Base-by-base conservation (phyloP, 1,140 invertebrate species). In the Trichonephila clavipes region DNA sequence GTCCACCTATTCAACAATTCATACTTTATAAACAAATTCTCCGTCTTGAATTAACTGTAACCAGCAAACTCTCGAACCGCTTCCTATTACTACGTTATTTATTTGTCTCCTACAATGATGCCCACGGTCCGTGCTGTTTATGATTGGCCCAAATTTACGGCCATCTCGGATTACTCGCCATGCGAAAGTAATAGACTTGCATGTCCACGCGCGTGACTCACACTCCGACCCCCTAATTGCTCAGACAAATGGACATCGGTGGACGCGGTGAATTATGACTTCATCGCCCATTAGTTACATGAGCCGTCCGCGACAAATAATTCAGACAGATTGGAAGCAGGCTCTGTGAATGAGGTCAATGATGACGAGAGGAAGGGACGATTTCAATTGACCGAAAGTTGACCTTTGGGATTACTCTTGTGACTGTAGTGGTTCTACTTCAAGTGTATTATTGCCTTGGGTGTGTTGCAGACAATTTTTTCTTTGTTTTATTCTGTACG, bases 231-330 rank as follows among this genome's bases (percentile, higher is more conserved):
- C 28, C 69, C 69, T 77, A 77, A 77, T 77, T 77, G 69, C 28
- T 24, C 24, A 2, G 28, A 77, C 12, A 24, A 77, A 77, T 28
- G 69, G 69, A 77, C 69, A 24, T 34, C 28, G 64, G 64, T 24
- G n/a, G 24, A 66, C 64, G 86, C 86, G 86, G 69, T 88, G 87
- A 88, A 69, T 66, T 88, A 88, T 88, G 87, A 64, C 87, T 62
- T 88, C 87, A 88, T 88, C 87, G 87, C 61, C 87, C 87, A 88
- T 88, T 88, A 88, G 87, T 88, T 64, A 88, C 87, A 19, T 21
- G 87, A 69, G 28, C 64, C 19, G 40, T 61, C 62, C 18, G n/a
- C 87, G 87, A 69, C 87, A 88, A 88, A 88, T 88, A 88, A 88
- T 34, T 61, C 34, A 34, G 24, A 34, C 62, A 88, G 87, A 88